Evolutionary conservation across 2,113 vertebrate species (phyloP), one percentile per base, ranked within the genome.

Genomic region (Genyomyrus donnyi): DNA sequence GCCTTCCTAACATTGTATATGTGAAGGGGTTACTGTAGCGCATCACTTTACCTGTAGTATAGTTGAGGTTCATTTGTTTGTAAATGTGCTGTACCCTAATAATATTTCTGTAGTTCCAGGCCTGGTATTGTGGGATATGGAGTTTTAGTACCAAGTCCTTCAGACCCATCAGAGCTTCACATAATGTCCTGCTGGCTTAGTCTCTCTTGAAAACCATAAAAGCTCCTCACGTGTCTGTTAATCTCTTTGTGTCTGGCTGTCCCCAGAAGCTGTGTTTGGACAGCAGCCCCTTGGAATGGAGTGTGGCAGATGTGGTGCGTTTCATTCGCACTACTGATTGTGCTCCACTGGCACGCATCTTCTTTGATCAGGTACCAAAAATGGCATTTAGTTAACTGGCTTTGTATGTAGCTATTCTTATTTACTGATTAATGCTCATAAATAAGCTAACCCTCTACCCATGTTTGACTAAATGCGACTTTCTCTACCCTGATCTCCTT

Each of bases 301-400:
- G 96, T 0, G 97, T 99, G 92, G 96, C 97, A 3, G 98, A 99
- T 0, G 98, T 99, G 17, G 98, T 98, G 86, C 97, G 97, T 92
- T 99, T 99, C 95, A 98, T 99, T 95, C 97, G 97, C 93, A 98
- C 97, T 91, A 99, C 98, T 0, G 98, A 99, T 96, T 99, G 98
- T 92, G 98, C 98, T 62, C 97, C 98, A 0, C 94, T 99, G 88
- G 98, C 98, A 0, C 96, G 97, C 92, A 98, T 99, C 93, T 99
- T 99, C 94, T 93, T 98, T 93, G 98, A 99, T 95, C 98, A 99
- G 97, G 98, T 99, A 96, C 89, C 27, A 2, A 56, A 52, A 19
- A 42, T 11, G 17, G 31, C 35, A 15, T 19, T 80, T 42, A 39
- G n/a, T 9, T n/a, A 27, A 53, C 24, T 50, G 48, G 19, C 21